phyloP scores from a whole-genome alignment of 2,888 invertebrate genomes.

The Nasonovia ribisnigri region DNA sequence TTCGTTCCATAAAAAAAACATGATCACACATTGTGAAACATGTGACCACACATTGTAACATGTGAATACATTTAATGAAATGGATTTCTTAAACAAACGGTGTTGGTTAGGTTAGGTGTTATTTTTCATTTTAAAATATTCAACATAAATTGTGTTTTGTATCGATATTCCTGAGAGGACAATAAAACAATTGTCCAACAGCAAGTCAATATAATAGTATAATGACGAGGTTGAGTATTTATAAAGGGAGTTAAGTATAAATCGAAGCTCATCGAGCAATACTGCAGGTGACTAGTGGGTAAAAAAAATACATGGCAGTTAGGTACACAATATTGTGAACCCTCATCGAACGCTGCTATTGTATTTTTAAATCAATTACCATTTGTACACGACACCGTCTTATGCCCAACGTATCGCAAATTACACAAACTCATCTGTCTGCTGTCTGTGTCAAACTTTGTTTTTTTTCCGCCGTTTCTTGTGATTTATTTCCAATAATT shows the following conservation, averaged over 20 bases:
- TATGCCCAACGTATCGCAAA: not conserved
- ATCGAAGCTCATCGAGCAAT: not conserved
- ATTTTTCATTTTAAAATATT: not conserved
- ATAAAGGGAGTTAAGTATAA: conserved; percentile 15
- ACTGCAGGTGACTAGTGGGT: not conserved
- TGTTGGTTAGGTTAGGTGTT: not conserved
- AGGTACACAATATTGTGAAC: not conserved
- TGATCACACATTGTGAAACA: not conserved
- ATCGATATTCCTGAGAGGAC: not conserved
- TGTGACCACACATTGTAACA: not conserved
- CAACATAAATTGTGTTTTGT: not conserved
- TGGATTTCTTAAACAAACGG: not conserved
- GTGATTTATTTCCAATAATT: conserved; percentile 51
- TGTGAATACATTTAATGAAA: not conserved
- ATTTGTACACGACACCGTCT: conserved; percentile 45
- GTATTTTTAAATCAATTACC: conserved; percentile 39
- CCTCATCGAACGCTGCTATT: not conserved
- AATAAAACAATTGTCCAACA: not conserved
- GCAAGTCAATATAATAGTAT: not conserved
- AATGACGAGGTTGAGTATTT: not conserved
- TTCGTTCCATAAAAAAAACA: not conserved
- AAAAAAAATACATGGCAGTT: conserved; percentile 6
- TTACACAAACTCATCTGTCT: conserved; percentile 41
- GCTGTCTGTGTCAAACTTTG: conserved; percentile 21
- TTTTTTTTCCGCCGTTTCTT: not conserved